These are phyloP conservation scores for Leiothrix lutea DNA, from an alignment of 2,113 vertebrate species.

Conservation along the genomic window DNA sequence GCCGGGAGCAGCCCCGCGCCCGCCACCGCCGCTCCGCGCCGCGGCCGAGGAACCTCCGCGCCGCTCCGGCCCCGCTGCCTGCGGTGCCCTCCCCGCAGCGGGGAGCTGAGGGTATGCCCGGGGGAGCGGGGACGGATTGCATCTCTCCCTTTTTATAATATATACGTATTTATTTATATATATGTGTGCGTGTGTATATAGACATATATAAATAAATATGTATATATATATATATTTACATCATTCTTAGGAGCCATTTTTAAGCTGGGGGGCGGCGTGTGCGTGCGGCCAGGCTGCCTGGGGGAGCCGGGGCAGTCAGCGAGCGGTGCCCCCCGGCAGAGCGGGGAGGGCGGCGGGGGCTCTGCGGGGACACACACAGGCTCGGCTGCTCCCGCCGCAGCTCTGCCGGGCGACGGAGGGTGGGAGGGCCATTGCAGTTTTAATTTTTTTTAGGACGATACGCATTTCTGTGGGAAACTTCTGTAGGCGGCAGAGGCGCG, in stretches of 20 bases:
- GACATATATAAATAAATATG: background rate
- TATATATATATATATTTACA: background rate
- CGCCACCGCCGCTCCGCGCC: too few species aligned
- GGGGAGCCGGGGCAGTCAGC: background rate
- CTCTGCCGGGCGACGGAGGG: background rate
- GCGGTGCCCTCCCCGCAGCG: background rate
- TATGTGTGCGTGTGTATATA: too few species aligned
- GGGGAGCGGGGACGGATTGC: too few species aligned
- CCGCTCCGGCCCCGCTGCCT: background rate
- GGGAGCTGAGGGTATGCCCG: background rate
- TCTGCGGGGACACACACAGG: background rate
- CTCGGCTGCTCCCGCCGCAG: background rate
- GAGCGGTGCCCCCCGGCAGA: background rate
- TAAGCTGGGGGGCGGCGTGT: background rate
- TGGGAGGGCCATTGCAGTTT: background rate
- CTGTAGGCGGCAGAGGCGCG: background rate
- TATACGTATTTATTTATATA: background rate
- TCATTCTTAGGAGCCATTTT: constrained; percentile 20
- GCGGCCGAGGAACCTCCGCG: background rate
- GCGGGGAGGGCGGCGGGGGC: background rate
- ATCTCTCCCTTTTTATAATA: background rate
- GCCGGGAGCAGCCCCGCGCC: background rate
- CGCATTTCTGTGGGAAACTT: background rate
- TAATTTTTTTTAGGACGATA: background rate
- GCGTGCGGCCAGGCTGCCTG: background rate